phyloP scores from a whole-genome alignment of 2,797 vertebrate genomes.

The Coregonus suidteri region DNA sequence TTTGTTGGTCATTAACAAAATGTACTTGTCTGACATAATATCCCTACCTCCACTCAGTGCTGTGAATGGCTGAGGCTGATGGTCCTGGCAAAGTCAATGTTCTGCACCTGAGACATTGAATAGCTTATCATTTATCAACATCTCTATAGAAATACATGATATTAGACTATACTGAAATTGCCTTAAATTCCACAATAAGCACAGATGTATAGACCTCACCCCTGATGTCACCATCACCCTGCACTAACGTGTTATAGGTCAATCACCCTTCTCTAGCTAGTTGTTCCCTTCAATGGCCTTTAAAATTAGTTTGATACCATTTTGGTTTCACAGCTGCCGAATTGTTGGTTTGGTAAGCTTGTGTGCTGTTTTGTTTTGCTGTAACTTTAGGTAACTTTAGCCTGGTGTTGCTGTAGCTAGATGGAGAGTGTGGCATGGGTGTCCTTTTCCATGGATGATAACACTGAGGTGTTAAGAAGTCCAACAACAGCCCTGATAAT shows the following conservation, averaged over 20 bases:
- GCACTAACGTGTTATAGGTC: neutral
- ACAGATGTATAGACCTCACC: too few species aligned
- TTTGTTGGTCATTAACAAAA: neutral
- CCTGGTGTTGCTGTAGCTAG: neutral
- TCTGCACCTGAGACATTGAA: neutral
- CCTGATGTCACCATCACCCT: neutral
- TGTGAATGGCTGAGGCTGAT: neutral
- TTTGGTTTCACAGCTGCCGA: too few species aligned
- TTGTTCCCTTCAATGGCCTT: too few species aligned
- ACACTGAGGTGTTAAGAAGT: neutral
- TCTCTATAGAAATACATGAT: neutral
- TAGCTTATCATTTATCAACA: neutral
- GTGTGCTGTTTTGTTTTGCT: neutral
- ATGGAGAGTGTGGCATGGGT: neutral
- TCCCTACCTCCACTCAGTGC: neutral
- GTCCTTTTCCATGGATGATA: neutral
- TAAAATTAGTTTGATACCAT: too few species aligned
- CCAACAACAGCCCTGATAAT: slow-evolving; percentile 11
- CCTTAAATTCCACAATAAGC: neutral
- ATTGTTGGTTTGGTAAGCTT: neutral
- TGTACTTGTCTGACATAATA: neutral
- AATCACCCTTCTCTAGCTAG: too few species aligned
- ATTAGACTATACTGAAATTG: too few species aligned
- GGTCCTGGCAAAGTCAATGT: neutral
- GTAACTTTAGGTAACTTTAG: too few species aligned